These are phyloP conservation scores for Lathronympha strigana DNA, from an alignment of 2,888 invertebrate species.

Conservation along the genomic window DNA sequence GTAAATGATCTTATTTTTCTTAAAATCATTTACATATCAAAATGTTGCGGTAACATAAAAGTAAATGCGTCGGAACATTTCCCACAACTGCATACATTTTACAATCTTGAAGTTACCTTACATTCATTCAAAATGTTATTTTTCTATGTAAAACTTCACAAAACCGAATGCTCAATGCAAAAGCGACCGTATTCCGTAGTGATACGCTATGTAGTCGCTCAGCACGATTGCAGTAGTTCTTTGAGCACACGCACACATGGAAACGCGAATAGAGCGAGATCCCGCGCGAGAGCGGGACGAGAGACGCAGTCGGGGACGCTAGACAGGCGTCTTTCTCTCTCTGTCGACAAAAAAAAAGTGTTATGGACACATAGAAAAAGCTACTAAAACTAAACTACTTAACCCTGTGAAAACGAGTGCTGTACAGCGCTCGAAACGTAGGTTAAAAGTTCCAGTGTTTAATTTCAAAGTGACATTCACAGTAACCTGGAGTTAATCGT, in stretches of 20 bases:
- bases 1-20: no score
- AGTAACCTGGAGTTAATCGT: no score
- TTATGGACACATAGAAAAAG: no score
- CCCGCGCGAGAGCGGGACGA: conserved; percentile 67
- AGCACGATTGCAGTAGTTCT: conserved; percentile 62
- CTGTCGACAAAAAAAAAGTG: conserved; percentile 50
- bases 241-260: conserved; percentile 71
- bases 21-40: no score
- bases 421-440: no score
- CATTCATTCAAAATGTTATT: background rate
- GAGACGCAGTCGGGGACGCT: conserved; percentile 65
- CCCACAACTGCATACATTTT: no score
- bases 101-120: background rate
- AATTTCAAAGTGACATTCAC: no score
- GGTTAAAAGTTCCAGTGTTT: no score
- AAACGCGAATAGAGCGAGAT: conserved; percentile 71
- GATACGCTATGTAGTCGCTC: background rate
- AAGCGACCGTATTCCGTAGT: background rate
- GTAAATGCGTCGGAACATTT: no score
- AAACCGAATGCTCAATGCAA: background rate
- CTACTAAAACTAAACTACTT: no score
- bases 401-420: background rate
- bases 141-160: background rate
- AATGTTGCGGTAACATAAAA: no score
- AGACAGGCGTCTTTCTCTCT: conserved; percentile 65